phyloP scores from a whole-genome alignment of 2,797 vertebrate genomes.

The Chromobotia macracanthus region DNA sequence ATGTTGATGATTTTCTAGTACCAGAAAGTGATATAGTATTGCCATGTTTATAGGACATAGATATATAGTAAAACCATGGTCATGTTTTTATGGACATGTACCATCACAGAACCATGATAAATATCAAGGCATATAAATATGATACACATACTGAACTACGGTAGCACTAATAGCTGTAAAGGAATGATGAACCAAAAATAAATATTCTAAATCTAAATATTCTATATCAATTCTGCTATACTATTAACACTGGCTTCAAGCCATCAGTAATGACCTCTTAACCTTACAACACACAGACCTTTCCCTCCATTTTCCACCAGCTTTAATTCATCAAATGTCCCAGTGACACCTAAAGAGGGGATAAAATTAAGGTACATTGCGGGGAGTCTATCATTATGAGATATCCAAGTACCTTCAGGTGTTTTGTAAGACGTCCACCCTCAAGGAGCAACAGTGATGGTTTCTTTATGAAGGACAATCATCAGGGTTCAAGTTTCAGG shows the following conservation, averaged over 20 bases:
- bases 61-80: too few species aligned
- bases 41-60: neutral
- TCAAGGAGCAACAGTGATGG: neutral
- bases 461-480: conserved; percentile 15
- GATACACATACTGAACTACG: too few species aligned
- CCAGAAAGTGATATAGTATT: neutral
- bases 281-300: conserved; percentile 3
- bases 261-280: conserved; percentile 1
- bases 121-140: too few species aligned
- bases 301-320: conserved; percentile 8
- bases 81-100: too few species aligned
- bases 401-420: conserved; percentile 19
- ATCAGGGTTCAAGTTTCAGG: conserved; percentile 12
- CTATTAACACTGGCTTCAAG: conserved; percentile 12
- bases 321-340: conserved; percentile 21
- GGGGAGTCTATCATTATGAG: conserved; percentile 26
- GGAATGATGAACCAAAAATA: neutral
- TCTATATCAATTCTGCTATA: neutral
- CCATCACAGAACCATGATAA: too few species aligned
- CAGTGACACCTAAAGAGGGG: conserved; percentile 23
- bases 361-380: conserved; percentile 1
- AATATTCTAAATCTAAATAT: neutral
- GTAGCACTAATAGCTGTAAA: neutral
- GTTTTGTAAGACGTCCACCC: neutral
- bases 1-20: neutral